A percentile compares a stretch with the other conserved stretches of the same genome.
phyloP scores from a whole-genome alignment of 2,113 vertebrate species.

The Anseranas semipalmata region DNA sequence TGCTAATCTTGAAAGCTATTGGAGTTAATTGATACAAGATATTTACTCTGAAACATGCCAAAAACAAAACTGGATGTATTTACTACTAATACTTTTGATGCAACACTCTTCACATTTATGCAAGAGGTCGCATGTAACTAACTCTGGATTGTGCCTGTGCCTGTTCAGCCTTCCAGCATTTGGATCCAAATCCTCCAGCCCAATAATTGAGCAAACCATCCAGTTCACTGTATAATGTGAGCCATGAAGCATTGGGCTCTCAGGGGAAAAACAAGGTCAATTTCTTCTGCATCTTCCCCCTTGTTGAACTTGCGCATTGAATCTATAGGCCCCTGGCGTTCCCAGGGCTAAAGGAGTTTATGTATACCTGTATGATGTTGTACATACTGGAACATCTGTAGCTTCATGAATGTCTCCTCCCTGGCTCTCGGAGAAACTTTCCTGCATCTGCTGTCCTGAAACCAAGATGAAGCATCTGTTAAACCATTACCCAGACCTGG shows the following conservation, averaged over 20 bases:
- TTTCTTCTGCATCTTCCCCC: neutral
- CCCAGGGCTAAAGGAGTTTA: neutral
- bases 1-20: neutral
- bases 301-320: neutral
- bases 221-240: neutral
- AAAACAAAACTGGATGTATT: neutral
- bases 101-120: neutral
- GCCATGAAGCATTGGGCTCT: neutral
- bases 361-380: neutral
- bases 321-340: neutral
- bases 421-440: neutral
- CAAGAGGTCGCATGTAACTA: neutral
- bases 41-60: neutral
- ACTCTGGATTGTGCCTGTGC: accelerated
- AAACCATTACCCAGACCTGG: slow-evolving; percentile 16
- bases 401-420: neutral
- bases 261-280: neutral
- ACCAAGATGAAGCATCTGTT: slow-evolving; percentile 31
- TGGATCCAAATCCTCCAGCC: neutral
- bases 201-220: neutral
- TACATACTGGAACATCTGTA: neutral
- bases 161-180: neutral
- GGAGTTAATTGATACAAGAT: neutral
- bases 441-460: neutral
- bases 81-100: neutral